These are phyloP conservation scores for Zosterops hypoxanthus DNA, from an alignment of 2,113 vertebrate species.

Conservation along the genomic window DNA sequence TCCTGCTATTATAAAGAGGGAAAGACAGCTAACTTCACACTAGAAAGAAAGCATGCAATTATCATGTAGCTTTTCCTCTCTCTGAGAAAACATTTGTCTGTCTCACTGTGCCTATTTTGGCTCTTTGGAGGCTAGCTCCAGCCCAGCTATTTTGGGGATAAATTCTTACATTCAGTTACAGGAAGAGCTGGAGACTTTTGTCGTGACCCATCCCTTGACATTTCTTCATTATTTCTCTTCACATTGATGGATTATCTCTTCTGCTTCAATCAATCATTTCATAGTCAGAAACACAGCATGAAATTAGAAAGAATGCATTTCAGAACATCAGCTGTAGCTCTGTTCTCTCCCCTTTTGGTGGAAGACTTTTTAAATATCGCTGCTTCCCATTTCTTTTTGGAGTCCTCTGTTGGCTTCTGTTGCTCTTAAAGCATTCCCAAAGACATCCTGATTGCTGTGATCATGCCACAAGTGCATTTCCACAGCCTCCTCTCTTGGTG, in stretches of 20 bases:
- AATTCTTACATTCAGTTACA: neutral
- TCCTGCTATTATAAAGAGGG: neutral
- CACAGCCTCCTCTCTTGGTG: neutral
- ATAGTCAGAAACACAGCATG: neutral
- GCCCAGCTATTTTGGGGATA: neutral
- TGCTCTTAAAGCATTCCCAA: neutral
- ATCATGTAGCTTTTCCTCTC: neutral
- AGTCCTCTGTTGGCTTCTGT: neutral
- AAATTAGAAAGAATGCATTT: neutral
- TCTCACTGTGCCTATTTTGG: neutral
- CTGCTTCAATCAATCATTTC: neutral
- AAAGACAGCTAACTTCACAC: neutral
- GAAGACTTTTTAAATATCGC: neutral
- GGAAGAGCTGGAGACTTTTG: neutral
- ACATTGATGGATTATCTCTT: neutral
- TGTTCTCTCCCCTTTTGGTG: neutral
- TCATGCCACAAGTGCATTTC: neutral
- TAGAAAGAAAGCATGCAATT: neutral
- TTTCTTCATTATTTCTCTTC: neutral
- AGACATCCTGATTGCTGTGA: neutral
- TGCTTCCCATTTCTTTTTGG: neutral
- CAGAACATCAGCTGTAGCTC: neutral
- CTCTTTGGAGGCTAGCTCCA: neutral
- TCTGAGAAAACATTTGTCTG: neutral
- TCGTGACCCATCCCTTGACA: neutral